A percentile compares a stretch with the other conserved stretches of the same genome.
These are phyloP conservation scores for Drosophila navojoa DNA, from an alignment of 1,140 invertebrate species.

Conservation along the genomic window DNA sequence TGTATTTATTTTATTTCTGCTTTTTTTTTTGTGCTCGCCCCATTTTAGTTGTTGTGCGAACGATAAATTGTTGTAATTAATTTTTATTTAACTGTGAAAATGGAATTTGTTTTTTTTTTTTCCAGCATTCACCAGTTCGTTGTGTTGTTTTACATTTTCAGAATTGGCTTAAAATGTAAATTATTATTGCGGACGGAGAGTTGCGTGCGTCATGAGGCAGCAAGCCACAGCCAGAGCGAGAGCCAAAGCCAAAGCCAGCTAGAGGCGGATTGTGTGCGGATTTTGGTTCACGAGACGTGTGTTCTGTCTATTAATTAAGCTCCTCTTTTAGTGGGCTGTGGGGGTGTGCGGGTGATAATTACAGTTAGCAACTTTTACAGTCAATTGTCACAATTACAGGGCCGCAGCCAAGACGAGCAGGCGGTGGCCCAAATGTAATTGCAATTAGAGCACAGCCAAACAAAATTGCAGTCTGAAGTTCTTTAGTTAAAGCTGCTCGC, in stretches of 20 bases:
- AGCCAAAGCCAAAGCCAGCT: constrained; percentile 10
- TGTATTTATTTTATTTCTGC: constrained; percentile 9
- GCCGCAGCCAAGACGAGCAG: constrained; percentile 41
- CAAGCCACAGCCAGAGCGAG: neutral
- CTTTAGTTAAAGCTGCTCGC: constrained; percentile 62
- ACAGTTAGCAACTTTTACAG: constrained; percentile 78
- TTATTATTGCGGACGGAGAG: constrained; percentile 78
- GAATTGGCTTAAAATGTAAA: constrained; percentile 82
- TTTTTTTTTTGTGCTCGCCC: too few species aligned
- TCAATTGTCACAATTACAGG: constrained; percentile 62
- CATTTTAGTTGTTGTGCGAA: constrained; percentile 42
- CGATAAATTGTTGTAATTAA: constrained; percentile 82
- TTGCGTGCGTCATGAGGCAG: constrained; percentile 61
- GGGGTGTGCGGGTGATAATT: constrained; percentile 71
- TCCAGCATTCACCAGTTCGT: neutral
- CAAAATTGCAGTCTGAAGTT: constrained; percentile 50
- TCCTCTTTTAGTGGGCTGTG: constrained; percentile 34
- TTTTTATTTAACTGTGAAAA: constrained; percentile 82
- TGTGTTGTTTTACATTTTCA: constrained; percentile 54
- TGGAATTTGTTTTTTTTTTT: constrained; percentile 59
- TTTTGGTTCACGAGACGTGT: constrained; percentile 58
- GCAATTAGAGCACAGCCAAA: constrained; percentile 67
- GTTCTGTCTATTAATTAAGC: constrained; percentile 79
- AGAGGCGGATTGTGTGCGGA: constrained; percentile 51
- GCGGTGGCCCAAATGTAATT: constrained; percentile 58